These are phyloP conservation scores for silkworm (Bombyx mori) DNA, from an alignment of 1,140 invertebrate genomes.

Conservation along the genomic window DNA sequence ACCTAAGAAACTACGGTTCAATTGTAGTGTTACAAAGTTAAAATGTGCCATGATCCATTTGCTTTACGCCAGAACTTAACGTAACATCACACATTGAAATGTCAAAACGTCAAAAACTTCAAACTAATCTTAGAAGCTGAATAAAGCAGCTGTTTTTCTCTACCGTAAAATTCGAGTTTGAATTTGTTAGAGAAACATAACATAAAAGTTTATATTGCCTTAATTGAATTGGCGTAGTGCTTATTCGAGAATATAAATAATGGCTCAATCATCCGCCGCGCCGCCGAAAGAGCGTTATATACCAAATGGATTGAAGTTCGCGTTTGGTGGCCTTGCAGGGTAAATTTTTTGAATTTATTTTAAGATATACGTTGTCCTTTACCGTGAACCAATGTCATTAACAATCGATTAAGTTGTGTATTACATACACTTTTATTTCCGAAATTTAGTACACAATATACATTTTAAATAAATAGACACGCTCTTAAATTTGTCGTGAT, in stretches of 20 bases:
- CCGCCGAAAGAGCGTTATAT: conserved; percentile 59
- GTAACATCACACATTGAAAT: no score
- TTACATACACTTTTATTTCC: not conserved
- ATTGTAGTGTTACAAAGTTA: no score
- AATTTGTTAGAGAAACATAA: not conserved
- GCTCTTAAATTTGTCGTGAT: no score
- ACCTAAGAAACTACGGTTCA: no score
- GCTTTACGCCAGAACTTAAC: no score
- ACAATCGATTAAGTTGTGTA: not conserved
- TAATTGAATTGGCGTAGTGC: conserved; percentile 2
- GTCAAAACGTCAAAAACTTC: no score
- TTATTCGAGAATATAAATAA: conserved; percentile 10
- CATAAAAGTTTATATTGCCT: conserved; percentile 1
- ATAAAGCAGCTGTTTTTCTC: no score
- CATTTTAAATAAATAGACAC: no score
- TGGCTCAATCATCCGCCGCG: conserved; percentile 29
- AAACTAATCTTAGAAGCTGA: no score
- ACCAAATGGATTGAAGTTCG: conserved; percentile 76
- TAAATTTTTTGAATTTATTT: conserved; percentile 64
- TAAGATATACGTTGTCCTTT: conserved; percentile 30
- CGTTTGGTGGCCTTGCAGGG: conserved; percentile 79
- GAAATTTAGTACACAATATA: not conserved
- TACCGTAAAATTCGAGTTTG: no score
- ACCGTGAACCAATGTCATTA: conserved; percentile 29
- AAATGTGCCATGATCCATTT: no score